Percentiles rank a stretch among this genome's conserved stretches.
phyloP scores from a whole-genome alignment of 2,888 invertebrate species.

The Macrostomum cliftonense region DNA sequence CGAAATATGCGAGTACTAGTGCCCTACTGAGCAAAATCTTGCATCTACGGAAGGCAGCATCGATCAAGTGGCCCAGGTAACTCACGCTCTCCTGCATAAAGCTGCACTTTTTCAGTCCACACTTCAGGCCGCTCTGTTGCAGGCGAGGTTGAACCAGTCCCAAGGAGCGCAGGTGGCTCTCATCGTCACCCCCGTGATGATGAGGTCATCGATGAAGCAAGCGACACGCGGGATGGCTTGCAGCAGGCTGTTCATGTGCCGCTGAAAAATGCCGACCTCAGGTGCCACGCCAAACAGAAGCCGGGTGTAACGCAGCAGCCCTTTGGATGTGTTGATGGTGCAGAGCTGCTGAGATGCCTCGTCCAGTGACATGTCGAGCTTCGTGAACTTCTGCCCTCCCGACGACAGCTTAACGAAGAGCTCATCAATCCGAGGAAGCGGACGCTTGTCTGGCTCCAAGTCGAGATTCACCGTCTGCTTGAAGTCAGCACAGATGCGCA shows the following conservation, averaged over 20 bases:
- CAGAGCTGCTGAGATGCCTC: too few relatives aligned
- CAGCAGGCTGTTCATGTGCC: conserved; percentile 24
- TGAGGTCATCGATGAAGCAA: conserved; percentile 14
- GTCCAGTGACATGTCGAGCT: conserved; percentile 14
- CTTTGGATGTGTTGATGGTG: conserved; percentile 6
- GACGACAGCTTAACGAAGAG: too few relatives aligned
- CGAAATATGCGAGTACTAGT: conserved; percentile 7
- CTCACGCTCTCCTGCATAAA: conserved; percentile 2
- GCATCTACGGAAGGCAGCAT: background rate
- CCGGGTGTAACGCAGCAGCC: conserved; percentile 7
- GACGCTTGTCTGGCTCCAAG: too few relatives aligned
- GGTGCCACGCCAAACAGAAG: conserved; percentile 17
- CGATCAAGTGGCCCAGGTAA: conserved; percentile 4
- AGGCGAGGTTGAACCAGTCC: conserved; percentile 2
- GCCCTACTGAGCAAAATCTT: conserved; percentile 1
- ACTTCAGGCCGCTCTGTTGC: conserved; percentile 1
- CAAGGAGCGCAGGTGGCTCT: conserved; percentile 1
- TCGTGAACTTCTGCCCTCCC: conserved; percentile 3
- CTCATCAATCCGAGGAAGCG: too few relatives aligned
- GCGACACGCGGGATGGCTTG: conserved; percentile 9
- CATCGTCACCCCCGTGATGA: conserved; percentile 7
- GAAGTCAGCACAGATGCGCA: conserved; percentile 14
- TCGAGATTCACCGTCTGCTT: too few relatives aligned
- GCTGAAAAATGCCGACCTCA: conserved; percentile 27
- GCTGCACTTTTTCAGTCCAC: conserved; percentile 1